Evolutionary conservation across 2,797 vertebrate species (phyloP).

Genomic region (Eulemur rubriventer): DNA sequence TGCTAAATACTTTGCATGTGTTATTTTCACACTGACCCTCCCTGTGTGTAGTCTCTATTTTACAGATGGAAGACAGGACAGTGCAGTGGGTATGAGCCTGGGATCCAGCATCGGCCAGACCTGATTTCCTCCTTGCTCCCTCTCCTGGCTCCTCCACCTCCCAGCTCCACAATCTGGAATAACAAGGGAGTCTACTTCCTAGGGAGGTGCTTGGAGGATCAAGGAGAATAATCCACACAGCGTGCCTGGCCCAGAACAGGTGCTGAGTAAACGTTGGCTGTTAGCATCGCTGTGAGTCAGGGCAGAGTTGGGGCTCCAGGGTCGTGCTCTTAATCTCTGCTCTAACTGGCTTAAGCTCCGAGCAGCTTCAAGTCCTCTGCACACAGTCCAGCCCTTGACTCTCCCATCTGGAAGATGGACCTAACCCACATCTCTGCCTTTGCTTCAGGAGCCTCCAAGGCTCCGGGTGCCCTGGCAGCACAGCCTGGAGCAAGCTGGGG

Average conservation of each 20-base stretch:
- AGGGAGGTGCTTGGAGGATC: not conserved
- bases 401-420: not conserved
- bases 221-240: not conserved
- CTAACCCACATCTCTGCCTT: not conserved
- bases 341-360: not conserved
- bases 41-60: not conserved
- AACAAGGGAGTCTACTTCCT: not conserved
- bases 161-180: not conserved
- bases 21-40: not conserved
- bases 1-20: not conserved
- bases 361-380: not conserved
- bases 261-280: not conserved
- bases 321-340: not conserved
- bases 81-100: not conserved
- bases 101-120: not conserved
- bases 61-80: not conserved
- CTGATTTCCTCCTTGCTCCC: not conserved
- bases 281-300: not conserved
- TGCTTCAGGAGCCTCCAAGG: not conserved
- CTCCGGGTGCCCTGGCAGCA: not conserved
- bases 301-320: not conserved
- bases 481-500: not conserved
- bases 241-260: not conserved
- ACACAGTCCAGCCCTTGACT: not conserved
- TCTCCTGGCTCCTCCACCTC: not conserved